These are phyloP conservation scores for Cherax quadricarinatus DNA, from an alignment of 1,140 invertebrate species.

Conservation along the genomic window DNA sequence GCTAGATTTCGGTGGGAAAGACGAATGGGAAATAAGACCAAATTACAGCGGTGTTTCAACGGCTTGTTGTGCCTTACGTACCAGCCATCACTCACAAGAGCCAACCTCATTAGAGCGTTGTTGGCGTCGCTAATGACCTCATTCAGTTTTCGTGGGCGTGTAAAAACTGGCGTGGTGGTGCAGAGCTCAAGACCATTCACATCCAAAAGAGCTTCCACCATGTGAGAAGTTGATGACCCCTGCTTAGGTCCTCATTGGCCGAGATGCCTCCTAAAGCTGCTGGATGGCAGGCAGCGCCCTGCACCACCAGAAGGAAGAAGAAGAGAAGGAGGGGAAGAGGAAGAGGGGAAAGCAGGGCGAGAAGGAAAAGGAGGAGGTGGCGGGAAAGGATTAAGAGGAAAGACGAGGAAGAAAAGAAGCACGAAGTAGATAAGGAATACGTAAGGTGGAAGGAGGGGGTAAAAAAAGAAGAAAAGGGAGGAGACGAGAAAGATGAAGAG, in stretches of 20 bases:
- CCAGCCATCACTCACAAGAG: background rate
- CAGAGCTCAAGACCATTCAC: conserved; percentile 29
- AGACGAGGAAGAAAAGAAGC: too few species aligned
- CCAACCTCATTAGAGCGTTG: conserved; percentile 37
- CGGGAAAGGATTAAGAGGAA: too few species aligned
- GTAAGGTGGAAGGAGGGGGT: too few species aligned
- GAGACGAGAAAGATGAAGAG: too few species aligned
- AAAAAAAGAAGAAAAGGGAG: too few species aligned
- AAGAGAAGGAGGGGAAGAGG: conserved; percentile 14
- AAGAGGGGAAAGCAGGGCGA: background rate
- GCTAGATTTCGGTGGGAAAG: background rate
- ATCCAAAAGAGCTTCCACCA: conserved; percentile 44
- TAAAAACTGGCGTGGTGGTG: conserved; percentile 27
- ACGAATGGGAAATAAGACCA: conserved; percentile 4
- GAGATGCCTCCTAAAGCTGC: conserved; percentile 49
- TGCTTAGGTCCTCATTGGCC: conserved; percentile 44
- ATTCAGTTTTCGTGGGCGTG: conserved; percentile 45
- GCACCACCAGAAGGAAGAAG: background rate
- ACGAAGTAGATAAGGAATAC: too few species aligned
- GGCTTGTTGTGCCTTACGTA: conserved; percentile 8
- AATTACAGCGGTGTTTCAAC: background rate
- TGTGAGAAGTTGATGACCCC: conserved; percentile 50
- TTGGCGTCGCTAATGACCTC: conserved; percentile 60
- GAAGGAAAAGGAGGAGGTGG: too few species aligned
- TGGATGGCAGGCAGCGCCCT: conserved; percentile 8